Conservation (phyloP, 2,888 invertebrate genomes). For the Metalampra italica region DNA sequence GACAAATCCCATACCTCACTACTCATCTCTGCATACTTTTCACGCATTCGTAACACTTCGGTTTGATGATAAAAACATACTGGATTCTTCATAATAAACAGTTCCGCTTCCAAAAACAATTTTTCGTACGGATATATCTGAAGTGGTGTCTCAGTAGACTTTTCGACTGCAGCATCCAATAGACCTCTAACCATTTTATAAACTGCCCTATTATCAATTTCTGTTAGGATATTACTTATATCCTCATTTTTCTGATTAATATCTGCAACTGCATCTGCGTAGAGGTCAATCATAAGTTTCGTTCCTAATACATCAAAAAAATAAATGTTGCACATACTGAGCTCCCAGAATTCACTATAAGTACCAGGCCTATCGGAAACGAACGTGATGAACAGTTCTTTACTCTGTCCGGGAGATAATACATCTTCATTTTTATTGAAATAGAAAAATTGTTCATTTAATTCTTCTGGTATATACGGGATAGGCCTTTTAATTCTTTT, state of each 20-base stretch:
- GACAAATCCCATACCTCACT: slow-evolving; percentile 53
- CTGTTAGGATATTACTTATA: slow-evolving; percentile 7
- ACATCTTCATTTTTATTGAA: slow-evolving; percentile 78
- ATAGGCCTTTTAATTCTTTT: slow-evolving; percentile 48
- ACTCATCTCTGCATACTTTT: slow-evolving; percentile 45
- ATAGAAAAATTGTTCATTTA: slow-evolving; percentile 64
- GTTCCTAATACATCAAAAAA: slow-evolving; percentile 48
- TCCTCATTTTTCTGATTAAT: slow-evolving; percentile 26
- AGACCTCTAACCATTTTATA: slow-evolving; percentile 33
- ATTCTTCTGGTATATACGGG: slow-evolving; percentile 46
- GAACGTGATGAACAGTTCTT: slow-evolving; percentile 67
- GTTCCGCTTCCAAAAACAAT: slow-evolving; percentile 53
- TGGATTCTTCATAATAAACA: slow-evolving; percentile 65
- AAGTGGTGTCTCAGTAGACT: slow-evolving; percentile 37
- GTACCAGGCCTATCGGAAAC: slow-evolving; percentile 51
- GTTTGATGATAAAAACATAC: slow-evolving; percentile 68
- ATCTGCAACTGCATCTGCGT: slow-evolving; percentile 53
- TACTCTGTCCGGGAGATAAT: slow-evolving; percentile 69
- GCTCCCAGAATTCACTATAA: slow-evolving; percentile 68
- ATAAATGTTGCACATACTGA: slow-evolving; percentile 58
- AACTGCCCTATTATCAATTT: slow-evolving; percentile 33
- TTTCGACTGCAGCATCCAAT: slow-evolving; percentile 35
- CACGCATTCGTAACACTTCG: slow-evolving; percentile 52
- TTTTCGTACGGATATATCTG: slow-evolving; percentile 57
- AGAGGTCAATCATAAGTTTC: slow-evolving; percentile 47